Percentiles rank a stretch among this genome's conserved stretches.
These are phyloP conservation scores for Cantharis rustica DNA, from an alignment of 2,888 invertebrate genomes.

Conservation along the genomic window DNA sequence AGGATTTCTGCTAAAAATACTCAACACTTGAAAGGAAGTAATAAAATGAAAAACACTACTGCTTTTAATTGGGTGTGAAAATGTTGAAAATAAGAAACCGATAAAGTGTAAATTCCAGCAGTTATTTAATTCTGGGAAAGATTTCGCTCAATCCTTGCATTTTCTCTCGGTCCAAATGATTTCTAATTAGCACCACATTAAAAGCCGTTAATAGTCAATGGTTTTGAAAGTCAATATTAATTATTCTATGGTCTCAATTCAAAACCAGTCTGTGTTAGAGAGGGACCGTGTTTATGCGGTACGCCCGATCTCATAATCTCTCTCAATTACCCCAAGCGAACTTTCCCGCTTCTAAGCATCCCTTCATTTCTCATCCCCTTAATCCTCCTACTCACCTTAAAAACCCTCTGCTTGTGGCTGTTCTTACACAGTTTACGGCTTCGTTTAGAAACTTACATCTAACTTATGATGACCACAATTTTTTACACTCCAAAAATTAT, in stretches of 20 bases:
- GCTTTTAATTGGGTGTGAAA: neutral
- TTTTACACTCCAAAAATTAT: neutral
- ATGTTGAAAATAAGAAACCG: neutral
- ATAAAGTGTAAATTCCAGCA: neutral
- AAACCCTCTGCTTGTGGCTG: conserved; percentile 40
- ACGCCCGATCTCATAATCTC: conserved; percentile 54
- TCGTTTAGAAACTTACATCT: conserved; percentile 30
- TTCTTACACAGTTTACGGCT: conserved; percentile 39
- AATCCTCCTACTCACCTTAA: conserved; percentile 28
- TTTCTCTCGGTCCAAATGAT: conserved; percentile 12
- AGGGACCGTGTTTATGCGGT: conserved; percentile 52
- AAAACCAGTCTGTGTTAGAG: conserved; percentile 51
- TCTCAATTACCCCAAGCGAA: conserved; percentile 51
- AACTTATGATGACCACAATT: neutral
- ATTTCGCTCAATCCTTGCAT: conserved; percentile 8
- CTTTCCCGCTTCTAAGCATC: conserved; percentile 40
- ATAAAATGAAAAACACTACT: neutral
- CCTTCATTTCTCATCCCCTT: conserved; percentile 35
- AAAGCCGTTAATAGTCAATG: conserved; percentile 43
- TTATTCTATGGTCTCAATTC: conserved; percentile 53
- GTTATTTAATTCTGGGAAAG: neutral
- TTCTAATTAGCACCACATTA: conserved; percentile 41
- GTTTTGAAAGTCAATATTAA: conserved; percentile 50
- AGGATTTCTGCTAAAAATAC: neutral
- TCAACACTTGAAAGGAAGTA: neutral